phyloP scores from a whole-genome alignment of 2,113 vertebrate species.

The Vireo altiloquus region DNA sequence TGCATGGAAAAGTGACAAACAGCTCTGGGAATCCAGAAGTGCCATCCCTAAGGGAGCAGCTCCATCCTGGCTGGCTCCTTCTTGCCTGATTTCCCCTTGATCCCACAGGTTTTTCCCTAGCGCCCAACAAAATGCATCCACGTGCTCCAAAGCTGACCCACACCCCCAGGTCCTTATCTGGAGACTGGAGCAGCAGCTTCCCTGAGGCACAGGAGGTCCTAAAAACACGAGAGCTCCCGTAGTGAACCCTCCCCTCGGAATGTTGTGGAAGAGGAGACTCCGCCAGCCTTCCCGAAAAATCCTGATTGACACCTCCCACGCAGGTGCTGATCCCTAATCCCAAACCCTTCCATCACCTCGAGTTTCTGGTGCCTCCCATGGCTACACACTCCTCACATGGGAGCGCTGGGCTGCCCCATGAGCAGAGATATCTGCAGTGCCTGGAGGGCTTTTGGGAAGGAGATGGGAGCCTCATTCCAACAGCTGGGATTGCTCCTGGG shows the following conservation, averaged over 20 bases:
- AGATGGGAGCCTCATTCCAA: background rate
- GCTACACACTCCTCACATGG: background rate
- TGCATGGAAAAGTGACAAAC: background rate
- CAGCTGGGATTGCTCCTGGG: background rate
- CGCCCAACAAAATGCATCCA: background rate
- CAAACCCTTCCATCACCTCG: background rate
- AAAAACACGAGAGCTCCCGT: background rate
- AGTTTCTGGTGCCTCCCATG: background rate
- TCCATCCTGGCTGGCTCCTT: background rate
- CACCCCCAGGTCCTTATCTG: background rate
- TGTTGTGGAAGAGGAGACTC: background rate
- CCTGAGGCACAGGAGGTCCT: background rate
- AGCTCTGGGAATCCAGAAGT: background rate
- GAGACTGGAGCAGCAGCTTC: background rate
- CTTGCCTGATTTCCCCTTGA: background rate
- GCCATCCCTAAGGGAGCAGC: background rate
- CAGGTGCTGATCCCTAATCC: background rate
- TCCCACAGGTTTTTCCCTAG: background rate
- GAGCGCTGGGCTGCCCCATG: fast-evolving
- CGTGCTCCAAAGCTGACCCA: background rate
- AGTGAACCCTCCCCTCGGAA: background rate
- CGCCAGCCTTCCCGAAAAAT: background rate
- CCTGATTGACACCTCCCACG: background rate
- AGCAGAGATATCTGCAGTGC: background rate
- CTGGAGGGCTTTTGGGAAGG: background rate